Conservation (phyloP, 2,113 vertebrate genomes). For the Vulpes ferrilata region DNA sequence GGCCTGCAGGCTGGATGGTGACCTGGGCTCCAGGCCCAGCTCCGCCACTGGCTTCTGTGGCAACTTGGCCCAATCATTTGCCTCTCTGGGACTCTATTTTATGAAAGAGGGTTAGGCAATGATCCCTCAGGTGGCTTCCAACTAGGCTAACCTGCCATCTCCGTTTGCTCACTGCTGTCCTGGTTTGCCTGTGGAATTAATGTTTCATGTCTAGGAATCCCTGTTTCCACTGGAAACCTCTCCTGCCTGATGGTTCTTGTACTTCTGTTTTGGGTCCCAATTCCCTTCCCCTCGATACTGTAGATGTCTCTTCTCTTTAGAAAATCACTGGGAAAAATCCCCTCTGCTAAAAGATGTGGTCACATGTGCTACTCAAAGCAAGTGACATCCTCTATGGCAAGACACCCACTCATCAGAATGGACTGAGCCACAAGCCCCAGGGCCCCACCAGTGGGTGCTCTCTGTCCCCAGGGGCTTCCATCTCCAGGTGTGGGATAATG, state of each 20-base stretch:
- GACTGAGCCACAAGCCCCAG: background rate
- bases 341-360: background rate
- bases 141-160: background rate
- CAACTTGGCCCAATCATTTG: background rate
- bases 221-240: background rate
- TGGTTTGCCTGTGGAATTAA: background rate
- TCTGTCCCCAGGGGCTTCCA: accelerated
- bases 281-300: background rate
- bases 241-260: background rate
- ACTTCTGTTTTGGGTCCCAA: background rate
- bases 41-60: background rate
- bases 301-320: background rate
- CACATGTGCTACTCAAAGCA: background rate
- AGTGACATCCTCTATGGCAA: background rate
- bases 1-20: background rate
- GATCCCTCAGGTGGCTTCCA: background rate
- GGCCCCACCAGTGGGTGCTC: no score
- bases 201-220: background rate
- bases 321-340: background rate
- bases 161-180: background rate
- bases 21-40: background rate
- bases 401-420: background rate
- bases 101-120: background rate
- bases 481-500: background rate
- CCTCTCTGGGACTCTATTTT: background rate